Percentiles rank a stretch among this genome's conserved stretches.
Conservation (phyloP, 2,797 vertebrate genomes). For the Carduelis carduelis region DNA sequence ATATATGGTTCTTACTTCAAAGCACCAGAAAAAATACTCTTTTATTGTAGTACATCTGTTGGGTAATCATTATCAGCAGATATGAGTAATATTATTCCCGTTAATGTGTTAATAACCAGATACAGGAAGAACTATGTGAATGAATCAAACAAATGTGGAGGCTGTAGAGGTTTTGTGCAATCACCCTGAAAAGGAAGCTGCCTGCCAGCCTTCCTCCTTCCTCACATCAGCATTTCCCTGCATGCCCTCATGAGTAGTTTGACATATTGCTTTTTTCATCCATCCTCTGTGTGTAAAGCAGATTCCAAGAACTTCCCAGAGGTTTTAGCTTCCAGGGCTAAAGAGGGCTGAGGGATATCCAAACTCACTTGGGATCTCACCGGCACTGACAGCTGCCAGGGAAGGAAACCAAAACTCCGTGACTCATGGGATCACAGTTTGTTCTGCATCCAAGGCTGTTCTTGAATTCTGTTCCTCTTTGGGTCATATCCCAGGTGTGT, state of each 20-base stretch:
- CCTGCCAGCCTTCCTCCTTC: not conserved
- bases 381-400: rapidly evolving
- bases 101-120: not conserved
- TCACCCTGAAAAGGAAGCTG: not conserved
- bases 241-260: not conserved
- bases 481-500: not conserved
- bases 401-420: not conserved
- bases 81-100: not conserved
- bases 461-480: not conserved
- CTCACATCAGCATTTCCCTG: not conserved
- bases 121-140: not conserved
- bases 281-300: not conserved
- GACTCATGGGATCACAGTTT: rapidly evolving
- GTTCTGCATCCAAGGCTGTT: not conserved
- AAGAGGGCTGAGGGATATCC: not conserved
- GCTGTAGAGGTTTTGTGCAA: not conserved
- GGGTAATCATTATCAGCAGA: not conserved
- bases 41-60: not conserved
- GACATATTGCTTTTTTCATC: not conserved
- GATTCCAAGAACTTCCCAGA: not conserved
- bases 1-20: not conserved
- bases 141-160: not conserved
- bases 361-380: not conserved
- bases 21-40: not conserved
- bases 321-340: not conserved